Percentiles rank a stretch among this genome's conserved stretches.
These are phyloP conservation scores for Lutra lutra DNA, from an alignment of 2,797 vertebrate genomes.

Conservation along the genomic window DNA sequence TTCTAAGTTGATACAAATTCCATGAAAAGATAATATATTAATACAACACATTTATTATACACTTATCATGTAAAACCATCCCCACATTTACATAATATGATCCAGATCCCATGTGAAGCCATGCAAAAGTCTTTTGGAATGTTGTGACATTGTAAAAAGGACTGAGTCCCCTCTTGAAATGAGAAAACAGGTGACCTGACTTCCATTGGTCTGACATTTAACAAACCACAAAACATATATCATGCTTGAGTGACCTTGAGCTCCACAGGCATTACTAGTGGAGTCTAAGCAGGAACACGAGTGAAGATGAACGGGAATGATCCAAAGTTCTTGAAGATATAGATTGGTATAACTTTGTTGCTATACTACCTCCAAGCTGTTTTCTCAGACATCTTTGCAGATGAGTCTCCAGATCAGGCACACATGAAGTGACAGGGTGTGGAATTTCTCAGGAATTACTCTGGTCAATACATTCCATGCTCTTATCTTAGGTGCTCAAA, in stretches of 20 bases:
- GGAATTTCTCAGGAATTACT: background rate
- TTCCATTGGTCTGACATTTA: background rate
- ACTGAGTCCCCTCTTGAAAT: background rate
- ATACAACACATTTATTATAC: background rate
- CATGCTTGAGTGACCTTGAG: background rate
- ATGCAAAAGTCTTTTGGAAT: background rate
- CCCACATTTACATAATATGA: background rate
- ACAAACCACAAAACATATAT: background rate
- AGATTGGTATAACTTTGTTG: background rate
- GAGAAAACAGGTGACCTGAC: background rate
- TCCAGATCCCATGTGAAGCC: no score
- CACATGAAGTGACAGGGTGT: background rate
- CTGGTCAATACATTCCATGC: background rate
- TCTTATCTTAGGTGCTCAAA: background rate
- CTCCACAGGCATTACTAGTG: background rate
- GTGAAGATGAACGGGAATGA: background rate
- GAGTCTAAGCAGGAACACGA: background rate
- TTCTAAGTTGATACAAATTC: background rate
- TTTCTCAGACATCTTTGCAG: background rate
- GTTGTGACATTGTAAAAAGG: background rate
- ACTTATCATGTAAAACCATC: background rate
- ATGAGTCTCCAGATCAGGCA: background rate
- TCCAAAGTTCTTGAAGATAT: background rate
- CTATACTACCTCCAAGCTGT: background rate
- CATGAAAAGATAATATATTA: background rate